A percentile compares a stretch with the other conserved stretches of the same genome.
Evolutionary conservation across 2,797 vertebrate genomes (phyloP).

Genomic region (Mormyrus proboscirostris): DNA sequence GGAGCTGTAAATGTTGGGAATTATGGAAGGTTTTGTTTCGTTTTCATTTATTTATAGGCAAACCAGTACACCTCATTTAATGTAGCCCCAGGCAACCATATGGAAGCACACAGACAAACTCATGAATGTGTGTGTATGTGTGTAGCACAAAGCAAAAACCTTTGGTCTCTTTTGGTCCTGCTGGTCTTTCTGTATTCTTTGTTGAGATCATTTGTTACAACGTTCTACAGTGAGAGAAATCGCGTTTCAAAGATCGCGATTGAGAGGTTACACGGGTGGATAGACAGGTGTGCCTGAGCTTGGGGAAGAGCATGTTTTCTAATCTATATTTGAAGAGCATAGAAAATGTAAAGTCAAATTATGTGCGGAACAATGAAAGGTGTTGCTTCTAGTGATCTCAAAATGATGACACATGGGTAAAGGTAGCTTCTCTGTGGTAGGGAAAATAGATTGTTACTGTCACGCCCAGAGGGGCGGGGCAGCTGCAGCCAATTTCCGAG

Average conservation of each 20-base stretch:
- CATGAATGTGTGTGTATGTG: not conserved
- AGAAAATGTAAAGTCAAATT: not conserved
- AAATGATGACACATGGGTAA: not conserved
- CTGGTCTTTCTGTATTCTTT: not conserved
- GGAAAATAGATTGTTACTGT: not conserved
- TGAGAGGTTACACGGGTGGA: not conserved
- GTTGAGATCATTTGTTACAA: not conserved
- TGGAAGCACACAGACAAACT: not conserved
- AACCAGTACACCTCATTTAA: constrained; percentile 10
- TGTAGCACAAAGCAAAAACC: not conserved
- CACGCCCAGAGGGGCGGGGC: too few species aligned
- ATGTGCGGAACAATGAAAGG: not conserved
- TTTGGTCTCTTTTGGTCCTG: not conserved
- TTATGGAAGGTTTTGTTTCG: not conserved
- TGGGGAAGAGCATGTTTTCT: not conserved
- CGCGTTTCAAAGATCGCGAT: not conserved
- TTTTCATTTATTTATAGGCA: not conserved
- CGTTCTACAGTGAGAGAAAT: not conserved
- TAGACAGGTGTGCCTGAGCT: not conserved
- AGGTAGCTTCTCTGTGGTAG: not conserved
- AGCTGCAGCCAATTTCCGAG: too few species aligned
- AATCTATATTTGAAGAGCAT: not conserved
- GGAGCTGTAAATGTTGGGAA: constrained; percentile 43
- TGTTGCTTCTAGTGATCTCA: not conserved
- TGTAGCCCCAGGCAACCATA: not conserved